Evolutionary conservation across 2,797 vertebrate species (phyloP).

Genomic region (Capromys pilorides): DNA sequence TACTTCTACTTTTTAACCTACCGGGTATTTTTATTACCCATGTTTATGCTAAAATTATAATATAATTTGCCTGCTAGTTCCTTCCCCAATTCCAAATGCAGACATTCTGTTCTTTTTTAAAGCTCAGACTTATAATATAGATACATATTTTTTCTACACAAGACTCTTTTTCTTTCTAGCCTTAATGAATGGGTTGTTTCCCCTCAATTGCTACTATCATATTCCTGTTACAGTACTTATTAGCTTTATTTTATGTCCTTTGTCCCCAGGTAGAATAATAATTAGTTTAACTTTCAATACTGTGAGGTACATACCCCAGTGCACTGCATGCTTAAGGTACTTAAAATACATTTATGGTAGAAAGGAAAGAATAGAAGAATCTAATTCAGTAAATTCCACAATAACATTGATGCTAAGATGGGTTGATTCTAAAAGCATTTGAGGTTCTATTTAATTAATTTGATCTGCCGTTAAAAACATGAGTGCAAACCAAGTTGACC

Average conservation of each 20-base stretch:
- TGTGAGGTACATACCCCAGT: not conserved
- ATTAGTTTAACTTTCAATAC: slow-evolving; percentile 7
- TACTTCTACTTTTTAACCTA: not conserved
- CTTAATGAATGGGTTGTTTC: not conserved
- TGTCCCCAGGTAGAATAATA: slow-evolving; percentile 3
- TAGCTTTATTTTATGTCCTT: not conserved
- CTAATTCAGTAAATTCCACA: slow-evolving; percentile 13
- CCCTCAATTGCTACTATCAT: not conserved
- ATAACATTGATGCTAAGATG: not conserved
- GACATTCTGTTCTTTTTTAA: not conserved
- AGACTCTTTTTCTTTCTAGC: not conserved
- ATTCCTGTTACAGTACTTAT: not conserved
- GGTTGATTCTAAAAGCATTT: not conserved
- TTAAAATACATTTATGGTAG: slow-evolving; percentile 30
- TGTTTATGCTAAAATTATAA: not conserved
- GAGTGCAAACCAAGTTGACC: not conserved
- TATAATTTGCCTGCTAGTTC: not conserved
- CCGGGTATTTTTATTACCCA: not conserved
- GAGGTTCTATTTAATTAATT: slow-evolving; percentile 49
- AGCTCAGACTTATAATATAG: not conserved
- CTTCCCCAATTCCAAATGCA: not conserved
- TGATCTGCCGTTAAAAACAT: not conserved
- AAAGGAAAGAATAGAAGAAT: slow-evolving; percentile 23
- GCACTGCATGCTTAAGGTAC: not conserved
- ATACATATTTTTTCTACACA: not conserved